Evolutionary conservation across 2,797 vertebrate genomes (phyloP).

Genomic region (Onychomys arenicola): DNA sequence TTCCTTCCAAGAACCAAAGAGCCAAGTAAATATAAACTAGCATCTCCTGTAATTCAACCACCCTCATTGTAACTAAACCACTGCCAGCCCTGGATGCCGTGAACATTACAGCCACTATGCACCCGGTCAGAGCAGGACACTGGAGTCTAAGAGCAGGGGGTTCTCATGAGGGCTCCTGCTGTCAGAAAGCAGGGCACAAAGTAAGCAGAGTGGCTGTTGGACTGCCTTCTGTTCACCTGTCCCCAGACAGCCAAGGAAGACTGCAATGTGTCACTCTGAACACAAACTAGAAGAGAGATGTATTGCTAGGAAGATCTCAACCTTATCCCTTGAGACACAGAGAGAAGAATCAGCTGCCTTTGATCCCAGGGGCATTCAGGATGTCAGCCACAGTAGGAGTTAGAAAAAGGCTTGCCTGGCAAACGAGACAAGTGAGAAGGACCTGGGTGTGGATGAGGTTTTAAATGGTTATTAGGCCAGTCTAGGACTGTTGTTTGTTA

Average conservation of each 20-base stretch:
- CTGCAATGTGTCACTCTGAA: background rate
- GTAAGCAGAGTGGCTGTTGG: background rate
- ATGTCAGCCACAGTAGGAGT: background rate
- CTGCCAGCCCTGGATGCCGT: background rate
- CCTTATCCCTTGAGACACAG: background rate
- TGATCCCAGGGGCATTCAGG: background rate
- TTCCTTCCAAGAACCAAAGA: conserved; percentile 3
- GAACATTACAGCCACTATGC: background rate
- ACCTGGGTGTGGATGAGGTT: background rate
- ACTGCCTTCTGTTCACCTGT: background rate
- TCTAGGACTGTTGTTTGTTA: conserved; percentile 38
- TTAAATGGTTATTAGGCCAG: conserved; percentile 34
- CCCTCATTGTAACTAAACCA: background rate
- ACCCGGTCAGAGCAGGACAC: background rate
- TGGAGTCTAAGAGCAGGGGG: background rate
- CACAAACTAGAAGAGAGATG: background rate
- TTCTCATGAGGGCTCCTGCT: background rate
- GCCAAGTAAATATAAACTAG: background rate
- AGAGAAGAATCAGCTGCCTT: conserved; percentile 1
- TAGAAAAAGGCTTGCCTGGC: background rate
- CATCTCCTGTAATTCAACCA: background rate
- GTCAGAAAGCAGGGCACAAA: background rate
- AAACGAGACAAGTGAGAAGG: background rate
- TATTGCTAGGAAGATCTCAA: background rate
- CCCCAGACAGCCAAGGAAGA: background rate